A percentile compares a stretch with the other conserved stretches of the same genome.
phyloP scores from a whole-genome alignment of 2,797 vertebrate genomes.

The Sebastes nivosus region DNA sequence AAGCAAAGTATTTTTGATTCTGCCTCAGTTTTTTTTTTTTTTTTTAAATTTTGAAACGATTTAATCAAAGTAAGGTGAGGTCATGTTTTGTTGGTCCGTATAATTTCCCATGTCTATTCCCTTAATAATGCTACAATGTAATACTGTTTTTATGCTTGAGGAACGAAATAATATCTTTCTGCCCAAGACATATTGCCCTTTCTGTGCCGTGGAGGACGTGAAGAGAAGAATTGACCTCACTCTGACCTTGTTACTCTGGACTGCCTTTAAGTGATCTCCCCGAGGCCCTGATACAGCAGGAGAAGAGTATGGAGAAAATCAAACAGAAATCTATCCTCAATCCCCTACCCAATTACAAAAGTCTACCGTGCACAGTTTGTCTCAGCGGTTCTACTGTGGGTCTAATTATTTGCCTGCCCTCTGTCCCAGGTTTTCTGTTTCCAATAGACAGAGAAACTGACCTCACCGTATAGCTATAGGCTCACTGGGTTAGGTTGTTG shows the following conservation, averaged over 20 bases:
- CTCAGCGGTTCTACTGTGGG: constrained; percentile 32
- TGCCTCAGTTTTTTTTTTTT: not conserved
- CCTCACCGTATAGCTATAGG: not conserved
- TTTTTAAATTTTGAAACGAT: not conserved
- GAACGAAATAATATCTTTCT: constrained; percentile 12
- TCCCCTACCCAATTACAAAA: constrained; percentile 58
- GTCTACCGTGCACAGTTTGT: constrained; percentile 32
- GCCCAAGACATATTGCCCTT: not conserved
- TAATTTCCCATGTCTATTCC: constrained; percentile 42
- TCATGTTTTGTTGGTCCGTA: not conserved
- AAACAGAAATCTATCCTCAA: constrained; percentile 62
- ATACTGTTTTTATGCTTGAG: constrained; percentile 26
- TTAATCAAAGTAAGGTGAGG: constrained; percentile 5
- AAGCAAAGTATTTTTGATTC: not conserved
- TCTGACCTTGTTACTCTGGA: constrained; percentile 36
- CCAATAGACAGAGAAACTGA: constrained; percentile 14
- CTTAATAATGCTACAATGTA: constrained; percentile 22
- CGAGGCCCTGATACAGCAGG: constrained; percentile 14
- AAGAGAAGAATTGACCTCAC: constrained; percentile 21
- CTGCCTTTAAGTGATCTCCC: constrained; percentile 21
- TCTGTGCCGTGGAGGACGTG: not conserved
- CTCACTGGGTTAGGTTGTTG: constrained; percentile 1
- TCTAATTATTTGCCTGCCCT: constrained; percentile 54
- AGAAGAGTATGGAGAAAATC: constrained; percentile 46
- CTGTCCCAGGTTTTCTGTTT: constrained; percentile 10